Evolutionary conservation across 2,113 vertebrate species (phyloP).

Genomic region (Phaetusa simplex): DNA sequence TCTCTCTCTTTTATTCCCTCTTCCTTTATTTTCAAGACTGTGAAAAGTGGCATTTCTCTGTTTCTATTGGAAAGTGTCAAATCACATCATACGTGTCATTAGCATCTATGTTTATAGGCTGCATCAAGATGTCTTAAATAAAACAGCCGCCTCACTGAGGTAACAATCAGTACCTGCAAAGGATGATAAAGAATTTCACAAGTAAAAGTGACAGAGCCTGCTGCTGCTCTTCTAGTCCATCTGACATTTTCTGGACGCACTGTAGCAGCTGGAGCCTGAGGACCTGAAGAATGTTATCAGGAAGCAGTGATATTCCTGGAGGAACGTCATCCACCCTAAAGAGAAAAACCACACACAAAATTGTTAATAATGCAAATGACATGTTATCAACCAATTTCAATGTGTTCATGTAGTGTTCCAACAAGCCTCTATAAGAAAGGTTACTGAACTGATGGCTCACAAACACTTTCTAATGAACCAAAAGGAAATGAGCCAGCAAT

Average conservation of each 20-base stretch:
- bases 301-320: slow-evolving; percentile 92
- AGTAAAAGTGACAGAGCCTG: slow-evolving; percentile 89
- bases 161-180: slow-evolving; percentile 85
- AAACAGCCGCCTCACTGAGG: neutral
- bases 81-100: neutral
- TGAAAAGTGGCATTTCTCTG: neutral
- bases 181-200: slow-evolving; percentile 95
- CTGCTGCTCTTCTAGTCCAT: slow-evolving; percentile 92
- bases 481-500: neutral
- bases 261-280: slow-evolving; percentile 91
- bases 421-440: neutral
- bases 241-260: slow-evolving; percentile 94
- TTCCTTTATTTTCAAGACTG: neutral
- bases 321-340: slow-evolving; percentile 90
- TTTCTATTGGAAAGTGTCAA: neutral
- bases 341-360: neutral
- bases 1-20: neutral
- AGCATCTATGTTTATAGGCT: neutral
- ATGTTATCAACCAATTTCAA: neutral
- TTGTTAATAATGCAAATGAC: neutral
- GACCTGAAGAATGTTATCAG: slow-evolving; percentile 97
- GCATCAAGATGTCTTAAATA: neutral
- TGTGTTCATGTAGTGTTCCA: neutral
- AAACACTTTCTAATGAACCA: neutral
- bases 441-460: neutral